Percentiles rank a stretch among this genome's conserved stretches.
Evolutionary conservation across 2,888 invertebrate species (phyloP).

Genomic region (Drosophila cognata): DNA sequence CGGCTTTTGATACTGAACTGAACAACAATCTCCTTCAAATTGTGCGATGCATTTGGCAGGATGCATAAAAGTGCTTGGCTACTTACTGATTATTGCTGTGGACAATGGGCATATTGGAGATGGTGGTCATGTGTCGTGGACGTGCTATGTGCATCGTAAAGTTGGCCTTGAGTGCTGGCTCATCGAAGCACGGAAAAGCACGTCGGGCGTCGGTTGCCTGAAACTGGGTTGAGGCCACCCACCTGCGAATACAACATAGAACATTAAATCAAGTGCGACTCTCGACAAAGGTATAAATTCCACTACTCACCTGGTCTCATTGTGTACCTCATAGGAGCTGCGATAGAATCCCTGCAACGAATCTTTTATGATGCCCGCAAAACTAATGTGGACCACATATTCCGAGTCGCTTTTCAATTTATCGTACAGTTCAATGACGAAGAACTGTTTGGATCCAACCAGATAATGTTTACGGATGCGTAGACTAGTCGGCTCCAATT

Average conservation of each 20-base stretch:
- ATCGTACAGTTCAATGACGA: conserved; percentile 88
- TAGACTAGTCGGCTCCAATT: conserved; percentile 43
- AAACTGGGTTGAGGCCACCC: conserved; percentile 93
- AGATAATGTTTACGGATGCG: conserved; percentile 85
- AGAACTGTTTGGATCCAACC: conserved; percentile 89
- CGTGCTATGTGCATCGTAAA: conserved; percentile 92
- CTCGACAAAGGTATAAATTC: not conserved
- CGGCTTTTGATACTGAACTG: not conserved
- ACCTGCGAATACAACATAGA: conserved; percentile 85
- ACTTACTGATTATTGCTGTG: conserved; percentile 80
- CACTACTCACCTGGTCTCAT: conserved; percentile 88
- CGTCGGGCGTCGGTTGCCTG: conserved; percentile 92
- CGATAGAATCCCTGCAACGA: conserved; percentile 92
- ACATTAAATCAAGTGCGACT: not conserved
- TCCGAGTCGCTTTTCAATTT: conserved; percentile 86
- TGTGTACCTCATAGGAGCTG: conserved; percentile 90
- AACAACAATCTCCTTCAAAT: not conserved
- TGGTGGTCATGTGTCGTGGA: conserved; percentile 89
- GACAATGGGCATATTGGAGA: conserved; percentile 91
- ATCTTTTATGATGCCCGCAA: conserved; percentile 90
- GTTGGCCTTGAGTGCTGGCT: conserved; percentile 92
- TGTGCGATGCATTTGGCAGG: not conserved
- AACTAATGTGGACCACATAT: conserved; percentile 90
- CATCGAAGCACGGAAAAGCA: conserved; percentile 95
- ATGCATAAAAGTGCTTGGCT: not conserved